These are phyloP conservation scores for Lerema accius DNA, from an alignment of 1,140 invertebrate genomes.

Conservation along the genomic window DNA sequence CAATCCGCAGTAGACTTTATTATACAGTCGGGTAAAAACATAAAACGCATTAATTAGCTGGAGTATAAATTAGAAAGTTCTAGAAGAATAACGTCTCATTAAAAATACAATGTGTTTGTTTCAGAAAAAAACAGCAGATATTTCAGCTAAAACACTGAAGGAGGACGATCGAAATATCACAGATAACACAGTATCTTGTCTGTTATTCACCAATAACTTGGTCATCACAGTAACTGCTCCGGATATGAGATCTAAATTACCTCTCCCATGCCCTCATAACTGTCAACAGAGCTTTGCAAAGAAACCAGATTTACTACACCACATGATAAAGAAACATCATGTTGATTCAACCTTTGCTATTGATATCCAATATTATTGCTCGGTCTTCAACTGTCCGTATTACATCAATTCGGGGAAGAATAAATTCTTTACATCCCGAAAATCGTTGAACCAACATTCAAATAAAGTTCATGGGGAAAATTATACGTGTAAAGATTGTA, in stretches of 20 bases:
- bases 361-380: constrained; percentile 55
- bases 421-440: constrained; percentile 57
- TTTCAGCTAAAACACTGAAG: background rate
- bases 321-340: constrained; percentile 52
- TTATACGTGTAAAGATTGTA: constrained; percentile 44
- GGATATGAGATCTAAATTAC: constrained; percentile 48
- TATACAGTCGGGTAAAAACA: too few species aligned
- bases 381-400: constrained; percentile 45
- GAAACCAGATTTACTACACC: constrained; percentile 47
- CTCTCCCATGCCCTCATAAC: constrained; percentile 51
- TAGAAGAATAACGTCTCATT: too few species aligned
- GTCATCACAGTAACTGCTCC: constrained; percentile 49
- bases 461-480: constrained; percentile 62
- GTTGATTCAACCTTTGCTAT: constrained; percentile 41
- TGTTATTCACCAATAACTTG: constrained; percentile 44
- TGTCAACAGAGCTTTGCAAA: constrained; percentile 54
- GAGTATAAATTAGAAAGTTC: too few species aligned
- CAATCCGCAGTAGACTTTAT: too few species aligned
- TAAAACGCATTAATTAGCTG: too few species aligned
- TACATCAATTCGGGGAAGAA: constrained; percentile 34
- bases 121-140: constrained; percentile 22
- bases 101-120: too few species aligned
- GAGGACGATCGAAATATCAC: background rate
- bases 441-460: constrained; percentile 66
- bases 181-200: constrained; percentile 36